Conservation (phyloP, 2,888 invertebrate species). For the Dynastes maya region DNA sequence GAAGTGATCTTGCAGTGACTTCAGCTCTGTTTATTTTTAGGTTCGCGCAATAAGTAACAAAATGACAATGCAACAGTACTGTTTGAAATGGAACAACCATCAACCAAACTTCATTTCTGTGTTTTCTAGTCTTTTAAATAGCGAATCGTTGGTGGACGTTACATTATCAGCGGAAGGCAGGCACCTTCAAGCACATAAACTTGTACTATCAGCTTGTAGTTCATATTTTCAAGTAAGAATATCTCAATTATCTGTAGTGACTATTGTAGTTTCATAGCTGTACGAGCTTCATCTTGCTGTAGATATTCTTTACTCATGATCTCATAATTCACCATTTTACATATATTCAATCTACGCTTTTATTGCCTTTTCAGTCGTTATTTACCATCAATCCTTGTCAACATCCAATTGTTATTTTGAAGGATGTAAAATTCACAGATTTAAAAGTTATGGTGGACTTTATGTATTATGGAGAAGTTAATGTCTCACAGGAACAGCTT, state of each 20-base stretch:
- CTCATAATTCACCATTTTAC: not conserved
- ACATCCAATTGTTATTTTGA: slow-evolving; percentile 91
- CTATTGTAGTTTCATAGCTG: too few relatives aligned
- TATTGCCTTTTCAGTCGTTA: slow-evolving; percentile 75
- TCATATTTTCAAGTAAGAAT: slow-evolving; percentile 89
- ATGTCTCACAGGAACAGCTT: slow-evolving; percentile 90
- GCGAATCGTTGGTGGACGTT: slow-evolving; percentile 90
- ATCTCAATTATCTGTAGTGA: slow-evolving; percentile 11
- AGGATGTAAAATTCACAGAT: slow-evolving; percentile 90
- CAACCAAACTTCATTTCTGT: slow-evolving; percentile 94
- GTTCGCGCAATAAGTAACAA: slow-evolving; percentile 41
- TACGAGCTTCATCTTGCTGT: not conserved
- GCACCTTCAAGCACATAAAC: slow-evolving; percentile 90
- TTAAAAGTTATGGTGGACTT: slow-evolving; percentile 92
- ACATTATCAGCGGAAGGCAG: slow-evolving; percentile 93
- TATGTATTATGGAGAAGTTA: slow-evolving; percentile 94
- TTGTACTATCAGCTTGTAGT: slow-evolving; percentile 92
- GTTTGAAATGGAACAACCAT: slow-evolving; percentile 91
- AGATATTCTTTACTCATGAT: slow-evolving; percentile 8
- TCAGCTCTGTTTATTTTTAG: slow-evolving; percentile 47
- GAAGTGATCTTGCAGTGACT: slow-evolving; percentile 31
- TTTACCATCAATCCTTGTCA: slow-evolving; percentile 91
- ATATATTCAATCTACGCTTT: not conserved
- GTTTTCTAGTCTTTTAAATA: slow-evolving; percentile 87
- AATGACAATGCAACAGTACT: slow-evolving; percentile 71